Evolutionary conservation across 2,888 invertebrate species (phyloP).

Genomic region (Lasioglossum morio): DNA sequence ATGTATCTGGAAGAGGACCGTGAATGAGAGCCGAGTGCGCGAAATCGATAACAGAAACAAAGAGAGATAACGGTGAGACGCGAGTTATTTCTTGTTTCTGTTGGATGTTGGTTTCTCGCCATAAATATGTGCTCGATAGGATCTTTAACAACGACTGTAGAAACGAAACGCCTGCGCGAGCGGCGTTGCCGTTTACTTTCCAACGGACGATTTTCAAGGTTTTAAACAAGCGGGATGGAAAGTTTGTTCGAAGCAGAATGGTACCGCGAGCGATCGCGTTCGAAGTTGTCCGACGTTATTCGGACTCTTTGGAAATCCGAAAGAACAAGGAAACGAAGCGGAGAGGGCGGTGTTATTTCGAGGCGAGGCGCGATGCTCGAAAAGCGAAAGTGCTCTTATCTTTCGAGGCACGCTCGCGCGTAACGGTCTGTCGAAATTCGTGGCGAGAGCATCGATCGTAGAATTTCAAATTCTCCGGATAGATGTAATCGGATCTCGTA

Average conservation of each 20-base stretch:
- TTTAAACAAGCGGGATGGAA: neutral
- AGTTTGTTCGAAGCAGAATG: neutral
- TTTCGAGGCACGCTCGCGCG: constrained; percentile 57
- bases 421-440: constrained; percentile 64
- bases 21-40: neutral
- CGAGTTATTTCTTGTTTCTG: neutral
- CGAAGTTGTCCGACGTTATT: neutral
- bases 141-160: neutral
- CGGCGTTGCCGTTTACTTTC: constrained; percentile 13
- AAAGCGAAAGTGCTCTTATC: constrained; percentile 65
- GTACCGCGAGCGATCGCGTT: neutral
- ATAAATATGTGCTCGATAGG: neutral
- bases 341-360: constrained; percentile 18
- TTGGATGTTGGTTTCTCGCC: neutral
- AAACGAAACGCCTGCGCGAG: neutral
- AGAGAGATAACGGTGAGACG: neutral
- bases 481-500: constrained; percentile 25
- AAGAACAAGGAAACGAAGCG: neutral
- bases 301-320: neutral
- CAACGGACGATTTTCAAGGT: constrained; percentile 1
- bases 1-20: neutral
- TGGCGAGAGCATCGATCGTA: constrained; percentile 14
- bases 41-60: neutral
- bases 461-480: constrained; percentile 25
- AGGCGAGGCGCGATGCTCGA: constrained; percentile 34